Base-by-base conservation (phyloP, 2,888 invertebrate species). In the Lasius fuliginosus region DNA sequence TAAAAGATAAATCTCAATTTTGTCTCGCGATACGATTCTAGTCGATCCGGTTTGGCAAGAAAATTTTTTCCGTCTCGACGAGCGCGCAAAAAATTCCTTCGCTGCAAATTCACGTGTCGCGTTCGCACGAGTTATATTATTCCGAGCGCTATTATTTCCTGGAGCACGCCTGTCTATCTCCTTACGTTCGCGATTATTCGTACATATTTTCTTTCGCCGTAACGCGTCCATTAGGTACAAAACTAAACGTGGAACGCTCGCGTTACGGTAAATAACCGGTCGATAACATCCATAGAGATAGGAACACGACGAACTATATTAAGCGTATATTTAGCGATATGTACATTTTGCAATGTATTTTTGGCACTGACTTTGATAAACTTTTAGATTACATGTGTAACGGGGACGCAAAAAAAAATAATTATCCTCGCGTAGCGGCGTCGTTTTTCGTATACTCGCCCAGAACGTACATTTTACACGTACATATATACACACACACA, bases 321-420 rank as follows among this genome's bases (percentile, higher is more conserved):
- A 56, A 58, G 40, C 40, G 15, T 69, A 75, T 69, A 89, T 71
- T 82, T 60, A 60, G 60, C 27, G 36, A 49, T 64, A 71, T 84
- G 73, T 85, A 88, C 65, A 85, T 83, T 85, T 90, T 88, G 83
- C 69, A 60, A 83, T 87, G 86, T 93, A 92, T 91, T 92, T 93
- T 93, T 92, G 90, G 89, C 92, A 79, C 56, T 3, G 33, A 73
- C 79, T 81, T 73, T 73, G 30, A 73, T 71, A 73, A 81, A 71
- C 36, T 15, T 42, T 0, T 68, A 65, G 58, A 75, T 67, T 67
- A 67, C 76, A 79, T 36, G 6, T 56, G 58, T 77, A 79, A 69
- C n/a, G 33, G 49, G 68, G 64, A 27, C 49, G 67, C 62, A 18
- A 62, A 75, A 53, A 49, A 8, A 62, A 49, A 73, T 40, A 36